A percentile compares a stretch with the other conserved stretches of the same genome.
Conservation (phyloP, 1,140 invertebrate genomes). For the Leptinotarsa defecta region DNA sequence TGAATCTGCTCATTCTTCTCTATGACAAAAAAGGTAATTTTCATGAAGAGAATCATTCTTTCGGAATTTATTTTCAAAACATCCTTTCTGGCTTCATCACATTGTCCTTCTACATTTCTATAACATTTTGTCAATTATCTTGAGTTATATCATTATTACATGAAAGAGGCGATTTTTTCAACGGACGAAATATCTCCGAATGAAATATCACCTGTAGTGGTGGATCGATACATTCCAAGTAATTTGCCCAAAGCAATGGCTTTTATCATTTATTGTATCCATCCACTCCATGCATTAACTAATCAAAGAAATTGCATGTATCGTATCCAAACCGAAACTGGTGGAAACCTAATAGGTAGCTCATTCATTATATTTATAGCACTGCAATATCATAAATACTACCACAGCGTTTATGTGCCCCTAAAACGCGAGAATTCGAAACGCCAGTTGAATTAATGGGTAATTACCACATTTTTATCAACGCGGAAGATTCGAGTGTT, state of each 20-base stretch:
- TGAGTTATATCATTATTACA: too few species aligned
- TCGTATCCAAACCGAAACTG: neutral
- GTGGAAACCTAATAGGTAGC: neutral
- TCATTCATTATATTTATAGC: slow-evolving; percentile 6
- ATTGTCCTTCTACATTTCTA: too few species aligned
- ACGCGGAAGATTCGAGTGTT: neutral
- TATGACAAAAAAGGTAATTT: too few species aligned
- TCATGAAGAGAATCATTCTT: too few species aligned
- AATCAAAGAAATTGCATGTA: neutral
- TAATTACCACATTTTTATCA: slow-evolving; percentile 3
- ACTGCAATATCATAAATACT: slow-evolving; percentile 4
- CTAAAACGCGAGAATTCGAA: slow-evolving; percentile 5
- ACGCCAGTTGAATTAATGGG: slow-evolving; percentile 1
- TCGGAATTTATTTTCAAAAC: too few species aligned
- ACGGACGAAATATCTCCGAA: too few species aligned
- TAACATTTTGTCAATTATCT: too few species aligned
- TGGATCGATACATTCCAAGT: too few species aligned
- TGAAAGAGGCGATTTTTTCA: too few species aligned
- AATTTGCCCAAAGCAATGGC: neutral
- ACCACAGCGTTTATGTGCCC: slow-evolving; percentile 2
- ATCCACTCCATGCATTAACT: neutral
- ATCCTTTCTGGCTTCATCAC: too few species aligned
- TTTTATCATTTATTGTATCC: neutral
- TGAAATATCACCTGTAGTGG: too few species aligned
- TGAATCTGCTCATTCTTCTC: too few species aligned